A percentile compares a stretch with the other conserved stretches of the same genome.
Conservation (phyloP, 2,888 invertebrate species). For the Watsonalla binaria region DNA sequence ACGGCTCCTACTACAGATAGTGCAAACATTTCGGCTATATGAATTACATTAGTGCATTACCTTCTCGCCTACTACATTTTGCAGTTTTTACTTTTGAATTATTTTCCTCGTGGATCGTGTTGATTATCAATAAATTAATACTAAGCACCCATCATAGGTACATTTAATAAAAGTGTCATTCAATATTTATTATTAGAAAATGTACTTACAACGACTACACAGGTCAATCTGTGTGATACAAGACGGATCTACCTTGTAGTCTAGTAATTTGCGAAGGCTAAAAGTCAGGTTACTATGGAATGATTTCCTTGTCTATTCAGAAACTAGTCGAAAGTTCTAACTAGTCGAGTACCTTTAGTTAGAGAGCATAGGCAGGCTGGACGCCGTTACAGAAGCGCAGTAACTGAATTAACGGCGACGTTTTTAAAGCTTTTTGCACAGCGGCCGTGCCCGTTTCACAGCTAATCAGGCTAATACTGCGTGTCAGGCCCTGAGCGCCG, state of each 20-base stretch:
- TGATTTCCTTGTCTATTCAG: background rate
- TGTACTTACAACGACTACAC: no score
- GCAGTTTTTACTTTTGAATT: no score
- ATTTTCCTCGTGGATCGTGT: no score
- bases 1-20: constrained; percentile 44
- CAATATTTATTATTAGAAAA: no score
- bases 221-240: no score
- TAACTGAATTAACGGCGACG: constrained; percentile 67
- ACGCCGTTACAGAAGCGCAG: constrained; percentile 30
- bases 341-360: constrained; percentile 17
- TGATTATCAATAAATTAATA: no score
- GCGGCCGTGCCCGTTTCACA: constrained; percentile 44
- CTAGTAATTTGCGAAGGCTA: no score
- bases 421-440: constrained; percentile 72
- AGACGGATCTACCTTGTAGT: no score
- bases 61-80: constrained; percentile 3
- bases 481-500: constrained; percentile 33
- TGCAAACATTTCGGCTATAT: constrained; percentile 36
- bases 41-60: constrained; percentile 37
- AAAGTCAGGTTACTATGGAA: no score
- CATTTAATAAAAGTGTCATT: no score
- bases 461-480: constrained; percentile 66
- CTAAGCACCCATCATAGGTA: no score
- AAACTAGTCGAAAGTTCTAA: background rate
- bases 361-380: constrained; percentile 35